A percentile compares a stretch with the other conserved stretches of the same genome.
phyloP scores from a whole-genome alignment of 37 sponge, comb jelly and placozoan genomes.

The Bolinopsis microptera region DNA sequence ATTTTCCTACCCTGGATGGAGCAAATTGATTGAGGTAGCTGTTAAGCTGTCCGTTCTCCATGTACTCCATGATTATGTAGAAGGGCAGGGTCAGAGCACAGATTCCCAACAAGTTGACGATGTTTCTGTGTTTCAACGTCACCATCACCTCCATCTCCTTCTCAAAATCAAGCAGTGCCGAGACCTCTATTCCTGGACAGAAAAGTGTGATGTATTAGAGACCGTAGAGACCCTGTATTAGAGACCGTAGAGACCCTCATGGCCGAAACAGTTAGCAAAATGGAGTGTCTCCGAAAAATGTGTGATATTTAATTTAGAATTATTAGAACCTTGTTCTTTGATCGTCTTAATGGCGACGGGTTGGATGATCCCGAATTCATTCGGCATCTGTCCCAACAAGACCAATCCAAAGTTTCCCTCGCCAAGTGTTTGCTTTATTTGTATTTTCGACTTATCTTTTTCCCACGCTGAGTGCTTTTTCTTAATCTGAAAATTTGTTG shows the following conservation, averaged over 20 bases:
- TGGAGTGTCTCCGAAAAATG: no score
- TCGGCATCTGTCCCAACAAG: background rate
- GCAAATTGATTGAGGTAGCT: background rate
- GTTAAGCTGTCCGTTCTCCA: slow-evolving; percentile 23
- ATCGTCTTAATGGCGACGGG: slow-evolving; percentile 9
- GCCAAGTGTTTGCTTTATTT: background rate
- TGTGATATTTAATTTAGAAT: no score
- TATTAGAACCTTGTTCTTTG: slow-evolving; percentile 27
- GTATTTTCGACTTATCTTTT: background rate
- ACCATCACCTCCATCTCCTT: slow-evolving; percentile 37
- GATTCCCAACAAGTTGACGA: slow-evolving; percentile 5
- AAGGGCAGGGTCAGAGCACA: background rate
- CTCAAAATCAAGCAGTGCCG: slow-evolving; percentile 28
- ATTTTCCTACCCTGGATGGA: background rate
- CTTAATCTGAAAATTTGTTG: background rate
- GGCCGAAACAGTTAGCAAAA: no score
- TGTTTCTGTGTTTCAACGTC: background rate
- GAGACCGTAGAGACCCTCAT: no score
- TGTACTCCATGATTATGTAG: background rate
- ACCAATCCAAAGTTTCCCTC: slow-evolving; percentile 11
- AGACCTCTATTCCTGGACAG: background rate
- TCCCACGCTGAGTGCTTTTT: background rate
- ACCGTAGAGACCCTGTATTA: background rate
- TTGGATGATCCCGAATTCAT: background rate
- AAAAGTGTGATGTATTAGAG: no score